Evolutionary conservation across 2,888 invertebrate genomes (phyloP).

Genomic region (Dryadula phaetusa): DNA sequence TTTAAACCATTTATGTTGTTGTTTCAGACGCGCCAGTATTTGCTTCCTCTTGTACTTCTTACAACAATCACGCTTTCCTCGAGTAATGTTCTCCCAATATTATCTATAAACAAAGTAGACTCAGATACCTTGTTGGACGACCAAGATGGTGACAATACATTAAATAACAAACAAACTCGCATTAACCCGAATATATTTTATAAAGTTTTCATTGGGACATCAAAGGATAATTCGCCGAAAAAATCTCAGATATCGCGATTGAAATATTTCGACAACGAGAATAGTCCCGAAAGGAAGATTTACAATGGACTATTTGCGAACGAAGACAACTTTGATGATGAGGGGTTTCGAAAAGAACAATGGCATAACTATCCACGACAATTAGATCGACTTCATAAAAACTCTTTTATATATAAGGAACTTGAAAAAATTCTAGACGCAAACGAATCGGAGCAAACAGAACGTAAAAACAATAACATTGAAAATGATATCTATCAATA

Average conservation of each 20-base stretch:
- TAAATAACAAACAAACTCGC: constrained; percentile 60
- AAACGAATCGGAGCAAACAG: constrained; percentile 38
- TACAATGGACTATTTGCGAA: constrained; percentile 51
- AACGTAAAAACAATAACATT: constrained; percentile 44
- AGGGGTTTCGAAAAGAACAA: constrained; percentile 72
- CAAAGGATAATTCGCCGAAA: constrained; percentile 51
- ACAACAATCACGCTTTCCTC: constrained; percentile 70
- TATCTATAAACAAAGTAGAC: constrained; percentile 59
- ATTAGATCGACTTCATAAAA: constrained; percentile 66
- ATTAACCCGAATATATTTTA: constrained; percentile 63
- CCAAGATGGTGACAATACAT: constrained; percentile 70
- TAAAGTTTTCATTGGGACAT: constrained; percentile 52
- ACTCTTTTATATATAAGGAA: constrained; percentile 33
- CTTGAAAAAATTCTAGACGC: constrained; percentile 36
- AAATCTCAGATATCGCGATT: constrained; percentile 53
- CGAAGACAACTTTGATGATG: constrained; percentile 51
- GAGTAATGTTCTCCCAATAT: constrained; percentile 69
- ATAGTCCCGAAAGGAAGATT: constrained; percentile 56
- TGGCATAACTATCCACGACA: constrained; percentile 78
- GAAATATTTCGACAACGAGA: constrained; percentile 46
- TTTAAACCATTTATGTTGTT: constrained; percentile 45
- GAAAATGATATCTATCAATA: constrained; percentile 50
- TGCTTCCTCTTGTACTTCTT: constrained; percentile 68
- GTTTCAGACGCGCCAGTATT: constrained; percentile 73
- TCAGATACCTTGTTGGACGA: constrained; percentile 56